Conservation (phyloP, 1,140 invertebrate species). For the Drosophila insularis region DNA sequence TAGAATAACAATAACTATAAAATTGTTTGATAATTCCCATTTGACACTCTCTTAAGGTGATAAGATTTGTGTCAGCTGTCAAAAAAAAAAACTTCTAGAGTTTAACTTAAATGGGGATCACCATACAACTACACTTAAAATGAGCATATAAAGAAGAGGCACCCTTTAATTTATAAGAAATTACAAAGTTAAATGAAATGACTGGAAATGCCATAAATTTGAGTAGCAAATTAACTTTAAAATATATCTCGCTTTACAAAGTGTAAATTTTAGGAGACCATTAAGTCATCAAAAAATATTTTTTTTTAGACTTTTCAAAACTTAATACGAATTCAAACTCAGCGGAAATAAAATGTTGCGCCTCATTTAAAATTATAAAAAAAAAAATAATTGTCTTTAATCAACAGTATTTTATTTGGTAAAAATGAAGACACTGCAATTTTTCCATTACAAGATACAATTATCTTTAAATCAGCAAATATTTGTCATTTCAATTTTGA, state of each 20-base stretch:
- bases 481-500: constrained; percentile 53
- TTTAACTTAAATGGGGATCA: too few species aligned
- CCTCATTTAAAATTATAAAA: constrained; percentile 20
- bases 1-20: constrained; percentile 1
- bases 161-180: too few species aligned
- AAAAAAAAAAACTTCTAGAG: too few species aligned
- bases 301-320: too few species aligned
- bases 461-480: constrained; percentile 55
- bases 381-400: constrained; percentile 1
- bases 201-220: too few species aligned
- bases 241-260: too few species aligned
- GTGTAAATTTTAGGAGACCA: too few species aligned
- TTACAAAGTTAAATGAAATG: too few species aligned
- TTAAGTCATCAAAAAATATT: too few species aligned
- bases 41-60: background rate
- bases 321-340: constrained; percentile 34
- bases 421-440: constrained; percentile 18
- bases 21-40: constrained; percentile 8
- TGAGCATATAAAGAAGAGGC: too few species aligned
- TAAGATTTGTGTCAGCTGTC: background rate
- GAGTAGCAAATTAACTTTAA: too few species aligned
- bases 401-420: background rate
- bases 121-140: too few species aligned
- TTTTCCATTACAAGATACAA: constrained; percentile 15
- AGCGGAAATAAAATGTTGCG: background rate